phyloP scores from a whole-genome alignment of 2,888 invertebrate genomes.

The Pantelozetes paolii region DNA sequence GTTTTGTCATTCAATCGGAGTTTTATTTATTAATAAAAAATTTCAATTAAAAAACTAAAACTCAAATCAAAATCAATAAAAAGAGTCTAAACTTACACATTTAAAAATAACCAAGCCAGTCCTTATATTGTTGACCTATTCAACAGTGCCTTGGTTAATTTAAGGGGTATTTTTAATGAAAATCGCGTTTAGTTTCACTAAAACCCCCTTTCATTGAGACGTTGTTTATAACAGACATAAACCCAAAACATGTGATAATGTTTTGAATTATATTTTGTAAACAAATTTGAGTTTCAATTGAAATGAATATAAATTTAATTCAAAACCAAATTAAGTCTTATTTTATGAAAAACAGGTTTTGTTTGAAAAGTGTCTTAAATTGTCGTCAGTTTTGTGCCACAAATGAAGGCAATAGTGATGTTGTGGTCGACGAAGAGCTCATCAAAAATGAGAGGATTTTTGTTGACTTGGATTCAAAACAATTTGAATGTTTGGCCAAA shows the following conservation, averaged over 20 bases:
- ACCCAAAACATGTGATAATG: not conserved
- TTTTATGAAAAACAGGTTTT: not conserved
- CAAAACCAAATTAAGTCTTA: not conserved
- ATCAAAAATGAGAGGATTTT: conserved; percentile 12
- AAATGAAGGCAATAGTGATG: not conserved
- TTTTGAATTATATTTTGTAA: not conserved
- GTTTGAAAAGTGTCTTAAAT: not conserved
- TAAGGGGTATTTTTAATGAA: no score
- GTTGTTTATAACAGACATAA: not conserved
- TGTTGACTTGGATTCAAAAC: not conserved
- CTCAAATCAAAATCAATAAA: no score
- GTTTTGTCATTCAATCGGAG: not conserved
- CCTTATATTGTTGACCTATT: no score
- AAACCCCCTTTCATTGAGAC: not conserved
- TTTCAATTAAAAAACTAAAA: no score
- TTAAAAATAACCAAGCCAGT: no score
- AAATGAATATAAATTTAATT: not conserved
- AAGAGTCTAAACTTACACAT: no score
- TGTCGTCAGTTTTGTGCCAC: not conserved
- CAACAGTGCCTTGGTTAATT: no score
- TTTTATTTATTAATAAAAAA: not conserved
- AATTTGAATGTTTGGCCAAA: conserved; percentile 31
- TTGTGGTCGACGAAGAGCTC: not conserved
- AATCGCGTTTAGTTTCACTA: not conserved
- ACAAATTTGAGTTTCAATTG: not conserved